Base-by-base conservation (phyloP, 2,797 vertebrate genomes). In the Sebastes oblongus region DNA sequence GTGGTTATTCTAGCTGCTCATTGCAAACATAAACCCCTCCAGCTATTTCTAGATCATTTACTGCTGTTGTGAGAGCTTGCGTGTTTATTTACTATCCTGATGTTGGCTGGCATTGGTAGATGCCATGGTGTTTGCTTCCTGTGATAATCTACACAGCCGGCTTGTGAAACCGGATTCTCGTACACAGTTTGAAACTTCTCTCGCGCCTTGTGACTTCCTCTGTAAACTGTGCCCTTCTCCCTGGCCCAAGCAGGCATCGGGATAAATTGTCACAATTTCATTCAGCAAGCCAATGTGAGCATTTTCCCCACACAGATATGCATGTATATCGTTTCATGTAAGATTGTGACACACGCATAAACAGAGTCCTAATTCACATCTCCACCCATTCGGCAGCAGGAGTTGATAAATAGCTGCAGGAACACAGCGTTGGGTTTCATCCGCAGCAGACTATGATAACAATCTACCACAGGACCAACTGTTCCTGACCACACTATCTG, bases 61-160 rank as follows among this genome's bases (percentile, higher is more conserved):
- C 75, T 78, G 86, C 76, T 75, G 90, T 91, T 91, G 87, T 85
- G 87, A 88, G 82, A 89, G 89, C 84, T 60, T 66, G 50, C 82
- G 86, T 87, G 89, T 93, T 89, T 93, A 90, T 92, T 91, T 92
- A 90, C 89, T 83, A 87, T 91, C 89, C 88, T 86, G 86, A 86
- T 83, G 87, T 68, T 88, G 91, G 91, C 91, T 78, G 83, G 82
- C 82, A 65, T 81, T 71, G 86, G 84, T 54, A 85, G 82, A 90
- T 92, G 89, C 91, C 90, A 75, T 10, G 88, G 90, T 81, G 88
- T 92, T 91, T 75, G 83, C 88, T 94, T 95, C 92, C 94, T 92
- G 92, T 92, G 92, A 89, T 94, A 93, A 95, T 93, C 93, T 93
- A 88, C 84, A 79, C 80, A 77, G 83, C 83, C 86, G 77, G 86